Evolutionary conservation across 2,113 vertebrate species (phyloP), one percentile per base, ranked within the genome.

Genomic region (Campylomormyrus tamandua): DNA sequence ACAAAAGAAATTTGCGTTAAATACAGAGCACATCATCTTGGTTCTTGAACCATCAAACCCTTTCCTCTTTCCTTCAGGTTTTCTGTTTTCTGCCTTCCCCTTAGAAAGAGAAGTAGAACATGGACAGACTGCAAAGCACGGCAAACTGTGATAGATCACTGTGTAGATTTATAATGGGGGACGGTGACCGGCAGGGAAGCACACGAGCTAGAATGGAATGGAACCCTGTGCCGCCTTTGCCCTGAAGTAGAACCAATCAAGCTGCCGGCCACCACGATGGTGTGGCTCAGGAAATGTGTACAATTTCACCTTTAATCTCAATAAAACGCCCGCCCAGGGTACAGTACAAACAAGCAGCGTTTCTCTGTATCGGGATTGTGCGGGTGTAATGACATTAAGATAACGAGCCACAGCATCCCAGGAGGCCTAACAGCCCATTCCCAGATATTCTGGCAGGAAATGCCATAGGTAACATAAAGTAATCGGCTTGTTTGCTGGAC

Each of bases 261-360:
- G 85, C n/a, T 35, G 15, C 15, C 3, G n/a, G 83, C n/a, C 89
- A 9, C 39, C 35, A 87, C 62, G 2, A 17, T 35, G 49, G 49
- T 19, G 39, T 19, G 4, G 49, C 85, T 35, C n/a, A 4, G 85
- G 11, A 46, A 74, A 27, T 45, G 62, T 62, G 90, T 89, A 89
- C 92, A 92, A 91, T 91, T 93, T 88, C 87, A 88, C 90, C 90
- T 92, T 92, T 93, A 93, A 90, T 93, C 91, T 93, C 91, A 92
- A 93, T 93, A 92, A 91, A 88, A 89, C 21, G 5, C 50, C 48
- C 24, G 3, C 3, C 1, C 50, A 50, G 49, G 77, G 52, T 86
- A 46, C 35, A 86, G 77, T 66, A 46, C 49, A 84, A 88, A 88
- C 58, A 31, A 88, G 87, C 88, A 62, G 58, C 27, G 85, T 90